Percentiles rank a stretch among this genome's conserved stretches.
phyloP scores from a whole-genome alignment of 1,140 invertebrate species.

The Aleiodes sp. region DNA sequence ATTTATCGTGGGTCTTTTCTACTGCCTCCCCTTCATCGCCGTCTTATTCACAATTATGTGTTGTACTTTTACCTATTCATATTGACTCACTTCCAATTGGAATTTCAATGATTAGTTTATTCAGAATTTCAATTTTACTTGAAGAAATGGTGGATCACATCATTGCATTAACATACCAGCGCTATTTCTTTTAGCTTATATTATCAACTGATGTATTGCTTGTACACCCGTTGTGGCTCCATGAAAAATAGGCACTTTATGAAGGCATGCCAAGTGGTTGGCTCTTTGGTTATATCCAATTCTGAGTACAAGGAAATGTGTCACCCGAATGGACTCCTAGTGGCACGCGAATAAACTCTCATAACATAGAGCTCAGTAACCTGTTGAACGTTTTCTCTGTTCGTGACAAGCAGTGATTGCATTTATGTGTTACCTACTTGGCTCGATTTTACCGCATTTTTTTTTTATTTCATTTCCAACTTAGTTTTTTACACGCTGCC shows the following conservation, averaged over 20 bases:
- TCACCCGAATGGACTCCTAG: conserved; percentile 39
- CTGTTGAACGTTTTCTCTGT: conserved; percentile 56
- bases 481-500: background rate
- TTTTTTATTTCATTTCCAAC: conserved; percentile 18
- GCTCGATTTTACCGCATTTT: conserved; percentile 32
- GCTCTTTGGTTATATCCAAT: conserved; percentile 20
- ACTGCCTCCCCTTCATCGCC: background rate
- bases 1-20: conserved; percentile 6
- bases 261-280: conserved; percentile 35
- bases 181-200: too few species aligned
- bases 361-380: conserved; percentile 51
- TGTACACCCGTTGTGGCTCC: too few species aligned
- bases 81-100: background rate
- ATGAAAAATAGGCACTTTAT: conserved; percentile 7
- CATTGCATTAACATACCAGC: too few species aligned
- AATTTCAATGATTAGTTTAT: too few species aligned
- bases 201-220: too few species aligned
- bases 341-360: conserved; percentile 56
- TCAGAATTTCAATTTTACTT: conserved; percentile 23
- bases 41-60: too few species aligned
- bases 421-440: conserved; percentile 46
- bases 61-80: conserved; percentile 8
- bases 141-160: conserved; percentile 9
- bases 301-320: conserved; percentile 33
- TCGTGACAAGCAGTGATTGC: conserved; percentile 60